Evolutionary conservation across 2,888 invertebrate species (phyloP), one percentile per base, ranked within the genome.

Genomic region (Drosophila neonasuta): DNA sequence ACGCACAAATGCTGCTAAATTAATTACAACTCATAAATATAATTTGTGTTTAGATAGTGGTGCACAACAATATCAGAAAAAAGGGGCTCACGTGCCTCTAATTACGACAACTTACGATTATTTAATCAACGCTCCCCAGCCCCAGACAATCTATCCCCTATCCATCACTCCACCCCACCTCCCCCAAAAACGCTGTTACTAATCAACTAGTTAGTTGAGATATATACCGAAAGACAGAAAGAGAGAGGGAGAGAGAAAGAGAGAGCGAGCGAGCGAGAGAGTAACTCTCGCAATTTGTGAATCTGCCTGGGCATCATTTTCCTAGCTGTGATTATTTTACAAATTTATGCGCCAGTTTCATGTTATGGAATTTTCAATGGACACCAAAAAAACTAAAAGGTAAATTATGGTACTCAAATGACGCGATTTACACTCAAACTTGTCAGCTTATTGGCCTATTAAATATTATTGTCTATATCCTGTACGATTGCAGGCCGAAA

Each of bases 331-430:
- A 80, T 71, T 74, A 78, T 77, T 79, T 86, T 57, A 74, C 74
- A 79, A 86, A 87, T 89, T 80, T 88, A 88, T 89, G 88, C 89
- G 76, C 74, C 76, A 84, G 72, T 86, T 89, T 88, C 74, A 89
- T 89, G 88, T 88, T 89, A 89, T 88, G 88, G 89, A 89, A 89
- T 73, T 89, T 89, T 79, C 88, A 89, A 84, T 88, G 89, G 89
- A 88, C 88, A 69, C 89, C 86, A 87, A 89, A 87, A 88, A 88
- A 89, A 85, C 80, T 85, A 85, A 89, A 88, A 88, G 88, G 88
- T 88, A 80, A 67, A 56, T 36, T 44, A 59, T 30, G 10, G 2
- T 30, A 39, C 8, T 20, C 56, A 49, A 49, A 34, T 49, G 34
- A 20, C 20, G 34, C 20, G 17, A 4, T 42, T 42, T 42, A 17